Evolutionary conservation across 1,140 invertebrate genomes (phyloP).

Genomic region (Drosophila varians): DNA sequence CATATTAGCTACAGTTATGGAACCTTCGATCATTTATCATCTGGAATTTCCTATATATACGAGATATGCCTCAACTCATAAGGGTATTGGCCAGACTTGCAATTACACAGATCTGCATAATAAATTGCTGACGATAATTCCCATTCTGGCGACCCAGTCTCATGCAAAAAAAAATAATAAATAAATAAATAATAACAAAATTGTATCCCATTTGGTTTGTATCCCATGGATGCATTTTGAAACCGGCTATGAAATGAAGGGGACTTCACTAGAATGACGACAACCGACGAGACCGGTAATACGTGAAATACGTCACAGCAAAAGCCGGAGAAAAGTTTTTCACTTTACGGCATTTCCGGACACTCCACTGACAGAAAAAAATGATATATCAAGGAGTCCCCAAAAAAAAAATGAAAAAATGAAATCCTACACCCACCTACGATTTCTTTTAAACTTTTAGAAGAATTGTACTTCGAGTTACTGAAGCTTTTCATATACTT

Average conservation of each 20-base stretch:
- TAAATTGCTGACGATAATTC: constrained; percentile 39
- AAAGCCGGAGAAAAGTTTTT: constrained; percentile 29
- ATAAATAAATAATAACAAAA: too few relatives aligned
- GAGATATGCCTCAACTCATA: too few relatives aligned
- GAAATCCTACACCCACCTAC: too few relatives aligned
- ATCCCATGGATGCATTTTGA: constrained; percentile 18
- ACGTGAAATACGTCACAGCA: constrained; percentile 27
- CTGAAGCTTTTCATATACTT: background rate
- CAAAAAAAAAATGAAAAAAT: too few relatives aligned
- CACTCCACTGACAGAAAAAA: constrained; percentile 1
- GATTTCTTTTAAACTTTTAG: too few relatives aligned
- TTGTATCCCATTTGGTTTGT: background rate
- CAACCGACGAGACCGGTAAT: background rate
- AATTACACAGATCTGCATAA: constrained; percentile 26
- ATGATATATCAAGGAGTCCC: background rate
- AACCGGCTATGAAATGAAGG: constrained; percentile 28
- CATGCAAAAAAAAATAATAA: constrained; percentile 3
- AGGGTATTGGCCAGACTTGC: constrained; percentile 13
- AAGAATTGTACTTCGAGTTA: too few relatives aligned
- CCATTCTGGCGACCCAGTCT: constrained; percentile 31
- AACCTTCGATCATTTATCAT: constrained; percentile 3
- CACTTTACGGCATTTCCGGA: constrained; percentile 38
- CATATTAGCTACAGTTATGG: background rate
- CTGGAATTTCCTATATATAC: constrained; percentile 2
- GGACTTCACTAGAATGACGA: constrained; percentile 41